Conservation (phyloP, 2,113 vertebrate species). For the Phasianus colchicus region DNA sequence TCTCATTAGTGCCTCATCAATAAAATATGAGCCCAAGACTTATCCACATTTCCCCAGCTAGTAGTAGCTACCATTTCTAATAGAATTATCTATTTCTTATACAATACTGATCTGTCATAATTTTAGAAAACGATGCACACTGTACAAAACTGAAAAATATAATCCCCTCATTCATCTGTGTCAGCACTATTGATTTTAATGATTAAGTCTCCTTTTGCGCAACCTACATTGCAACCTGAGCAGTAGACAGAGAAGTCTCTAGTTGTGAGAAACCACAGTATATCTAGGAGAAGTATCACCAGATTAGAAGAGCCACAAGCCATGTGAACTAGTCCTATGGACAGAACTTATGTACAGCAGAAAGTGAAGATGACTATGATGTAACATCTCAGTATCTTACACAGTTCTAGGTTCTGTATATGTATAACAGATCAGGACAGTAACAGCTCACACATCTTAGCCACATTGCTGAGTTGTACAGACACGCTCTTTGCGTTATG, state of each 20-base stretch:
- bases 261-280: background rate
- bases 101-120: background rate
- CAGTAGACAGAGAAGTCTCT: background rate
- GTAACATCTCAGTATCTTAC: background rate
- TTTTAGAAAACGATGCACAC: background rate
- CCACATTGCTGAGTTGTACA: background rate
- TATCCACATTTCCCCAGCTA: background rate
- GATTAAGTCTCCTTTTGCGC: background rate
- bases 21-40: slow-evolving; percentile 22
- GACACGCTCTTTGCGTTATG: too few species aligned
- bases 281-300: background rate
- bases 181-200: background rate
- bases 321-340: background rate
- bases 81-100: background rate
- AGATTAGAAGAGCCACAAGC: background rate
- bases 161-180: background rate
- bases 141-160: background rate
- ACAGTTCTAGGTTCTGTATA: background rate
- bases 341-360: background rate
- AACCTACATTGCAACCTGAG: background rate
- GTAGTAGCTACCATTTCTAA: background rate
- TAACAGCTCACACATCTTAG: background rate
- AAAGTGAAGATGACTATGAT: background rate
- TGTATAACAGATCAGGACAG: background rate
- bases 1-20: slow-evolving; percentile 38